phyloP scores from a whole-genome alignment of 2,888 invertebrate genomes.

The Lithodes maja region DNA sequence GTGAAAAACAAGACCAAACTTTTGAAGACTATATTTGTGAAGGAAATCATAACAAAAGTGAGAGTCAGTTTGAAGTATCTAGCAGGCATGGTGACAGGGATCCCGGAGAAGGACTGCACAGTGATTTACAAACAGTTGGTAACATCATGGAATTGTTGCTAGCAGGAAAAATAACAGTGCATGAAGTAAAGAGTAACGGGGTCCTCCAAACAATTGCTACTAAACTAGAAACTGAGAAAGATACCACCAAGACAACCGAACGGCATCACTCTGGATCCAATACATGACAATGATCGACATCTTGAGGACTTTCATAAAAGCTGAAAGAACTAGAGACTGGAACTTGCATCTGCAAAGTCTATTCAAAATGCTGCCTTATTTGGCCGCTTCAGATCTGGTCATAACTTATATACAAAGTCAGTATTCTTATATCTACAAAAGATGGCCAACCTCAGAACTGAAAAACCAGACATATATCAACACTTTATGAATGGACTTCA shows the following conservation, averaged over 20 bases:
- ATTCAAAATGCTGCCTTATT: slow-evolving; percentile 10
- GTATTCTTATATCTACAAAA: slow-evolving; percentile 7
- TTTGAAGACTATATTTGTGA: neutral
- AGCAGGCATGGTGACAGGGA: no score
- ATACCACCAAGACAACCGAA: neutral
- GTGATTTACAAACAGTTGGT: neutral
- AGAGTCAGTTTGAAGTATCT: no score
- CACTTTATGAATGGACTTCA: neutral
- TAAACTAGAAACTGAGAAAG: neutral
- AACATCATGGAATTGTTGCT: neutral
- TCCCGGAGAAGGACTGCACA: no score
- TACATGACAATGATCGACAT: slow-evolving; percentile 34
- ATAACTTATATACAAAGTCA: slow-evolving; percentile 12
- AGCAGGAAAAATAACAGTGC: no score
- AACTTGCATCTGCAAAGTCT: slow-evolving; percentile 7
- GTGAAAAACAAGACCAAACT: neutral
- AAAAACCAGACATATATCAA: neutral
- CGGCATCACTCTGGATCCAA: slow-evolving; percentile 15
- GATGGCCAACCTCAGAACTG: neutral
- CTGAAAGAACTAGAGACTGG: slow-evolving; percentile 20
- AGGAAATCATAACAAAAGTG: no score
- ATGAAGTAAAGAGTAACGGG: no score
- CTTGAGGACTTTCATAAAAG: slow-evolving; percentile 7
- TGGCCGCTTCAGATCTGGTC: slow-evolving; percentile 14
- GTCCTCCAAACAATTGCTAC: neutral